phyloP scores from a whole-genome alignment of 2,888 invertebrate genomes.

The Sarcophaga carnaria region DNA sequence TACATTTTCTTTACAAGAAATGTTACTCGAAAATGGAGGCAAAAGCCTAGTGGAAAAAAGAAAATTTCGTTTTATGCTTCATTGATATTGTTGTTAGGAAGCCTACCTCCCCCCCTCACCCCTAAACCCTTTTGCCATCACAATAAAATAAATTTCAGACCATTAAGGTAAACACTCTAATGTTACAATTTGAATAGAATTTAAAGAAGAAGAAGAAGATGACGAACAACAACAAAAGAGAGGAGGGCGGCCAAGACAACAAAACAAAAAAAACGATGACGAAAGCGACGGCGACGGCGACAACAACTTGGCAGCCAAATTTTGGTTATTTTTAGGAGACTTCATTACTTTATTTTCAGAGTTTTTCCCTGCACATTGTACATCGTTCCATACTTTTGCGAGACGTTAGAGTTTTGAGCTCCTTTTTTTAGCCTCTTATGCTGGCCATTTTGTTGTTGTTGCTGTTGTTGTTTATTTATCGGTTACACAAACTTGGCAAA shows the following conservation, averaged over 20 bases:
- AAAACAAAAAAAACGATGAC: background rate
- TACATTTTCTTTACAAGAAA: no score
- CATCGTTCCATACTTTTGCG: conserved; percentile 3
- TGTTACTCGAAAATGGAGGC: background rate
- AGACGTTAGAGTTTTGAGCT: conserved; percentile 43
- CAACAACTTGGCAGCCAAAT: conserved; percentile 64
- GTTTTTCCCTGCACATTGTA: background rate
- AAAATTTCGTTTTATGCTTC: conserved; percentile 58
- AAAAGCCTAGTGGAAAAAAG: background rate
- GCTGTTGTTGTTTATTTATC: conserved; percentile 29
- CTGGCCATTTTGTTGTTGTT: conserved; percentile 36
- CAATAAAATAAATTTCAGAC: conserved; percentile 54
- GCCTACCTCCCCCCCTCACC: background rate
- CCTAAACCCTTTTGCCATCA: background rate
- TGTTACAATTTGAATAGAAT: conserved; percentile 52
- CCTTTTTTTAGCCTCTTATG: conserved; percentile 55
- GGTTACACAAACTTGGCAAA: conserved; percentile 59
- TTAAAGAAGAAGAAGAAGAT: background rate
- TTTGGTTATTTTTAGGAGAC: conserved; percentile 63
- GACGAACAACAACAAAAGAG: background rate
- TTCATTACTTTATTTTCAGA: conserved; percentile 66
- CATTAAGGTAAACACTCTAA: conserved; percentile 67
- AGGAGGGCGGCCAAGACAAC: no score
- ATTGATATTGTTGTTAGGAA: conserved; percentile 50
- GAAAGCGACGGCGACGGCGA: background rate